Evolutionary conservation across 2,797 vertebrate genomes (phyloP), one percentile per base, ranked within the genome.

Genomic region (Sebastes taczanowskii): DNA sequence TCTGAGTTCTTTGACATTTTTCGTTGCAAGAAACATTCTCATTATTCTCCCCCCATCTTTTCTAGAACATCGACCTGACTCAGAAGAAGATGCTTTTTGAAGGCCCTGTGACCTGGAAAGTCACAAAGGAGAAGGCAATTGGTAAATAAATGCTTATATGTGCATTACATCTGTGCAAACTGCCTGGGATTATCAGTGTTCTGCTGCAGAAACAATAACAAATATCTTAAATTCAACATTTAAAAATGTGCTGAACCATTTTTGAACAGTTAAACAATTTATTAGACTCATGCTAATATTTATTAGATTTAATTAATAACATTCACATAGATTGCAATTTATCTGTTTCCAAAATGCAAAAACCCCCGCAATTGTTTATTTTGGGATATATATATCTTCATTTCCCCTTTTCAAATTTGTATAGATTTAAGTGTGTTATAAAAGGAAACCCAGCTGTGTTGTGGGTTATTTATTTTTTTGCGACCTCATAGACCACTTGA

Each of bases 121-220:
- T 98, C 69, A 97, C 97, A n/a, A 98, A 96, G 84, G 97, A 99
- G 89, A 99, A 99, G 88, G 94, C 96, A 32, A 90, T 98, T 11
- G 97, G 97, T 98, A 94, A 95, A 93, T 67, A 66, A 11, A 25
- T 56, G 11, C 10, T 52, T 35, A 4, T 5, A 3, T 60, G 11
- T n/a, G 42, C 9, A 30, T 59, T 6, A 5, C 9, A 9, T 53
- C 14, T 38, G 16, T 66, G 30, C 4, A 34, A 7, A 32, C 32
- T 35, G 23, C 42, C 63, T 16, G 9, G 1, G 18, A 29, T 53
- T 22, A 22, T 49, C 13, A 7, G 27, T n/a, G 52, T 25, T 60
- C 30, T 71, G 38, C 53, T 65, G 27, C 58, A 38, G 67, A 30
- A 72, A 49, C 42, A 29, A 34, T 29, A 16, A 35, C 62, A 53